A percentile compares a stretch with the other conserved stretches of the same genome.
Conservation (phyloP, 2,113 vertebrate species). For the Grantiella picta region DNA sequence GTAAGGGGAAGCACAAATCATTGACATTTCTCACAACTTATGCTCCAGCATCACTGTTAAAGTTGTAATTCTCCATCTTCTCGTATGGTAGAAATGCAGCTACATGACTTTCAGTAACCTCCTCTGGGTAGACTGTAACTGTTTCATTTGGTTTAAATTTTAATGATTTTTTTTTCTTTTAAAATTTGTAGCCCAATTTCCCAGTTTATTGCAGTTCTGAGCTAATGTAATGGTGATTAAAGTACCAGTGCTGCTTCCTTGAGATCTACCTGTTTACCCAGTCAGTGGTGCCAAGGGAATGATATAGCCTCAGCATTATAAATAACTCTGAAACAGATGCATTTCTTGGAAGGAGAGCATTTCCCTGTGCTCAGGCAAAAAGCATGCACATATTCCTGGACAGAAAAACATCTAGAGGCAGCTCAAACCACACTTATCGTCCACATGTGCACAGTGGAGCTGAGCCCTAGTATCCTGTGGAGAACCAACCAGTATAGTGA, state of each 20-base stretch:
- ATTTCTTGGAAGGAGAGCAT: constrained; percentile 17
- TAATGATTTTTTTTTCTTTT: background rate
- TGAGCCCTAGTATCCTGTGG: background rate
- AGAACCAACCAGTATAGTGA: background rate
- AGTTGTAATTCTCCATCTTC: background rate
- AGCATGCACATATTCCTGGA: background rate
- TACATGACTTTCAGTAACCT: background rate
- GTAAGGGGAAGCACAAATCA: background rate
- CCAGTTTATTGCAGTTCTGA: background rate
- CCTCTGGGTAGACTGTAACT: background rate
- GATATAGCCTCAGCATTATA: background rate
- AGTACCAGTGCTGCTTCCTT: background rate
- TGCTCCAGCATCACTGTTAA: background rate
- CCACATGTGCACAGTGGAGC: fast-evolving
- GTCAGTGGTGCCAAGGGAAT: background rate
- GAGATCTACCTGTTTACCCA: constrained; percentile 30
- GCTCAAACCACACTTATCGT: background rate
- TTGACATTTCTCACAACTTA: background rate
- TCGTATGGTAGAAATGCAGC: fast-evolving
- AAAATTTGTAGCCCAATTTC: background rate
- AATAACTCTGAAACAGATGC: background rate
- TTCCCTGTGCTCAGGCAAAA: background rate
- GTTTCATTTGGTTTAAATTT: constrained; percentile 20
- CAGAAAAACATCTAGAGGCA: background rate
- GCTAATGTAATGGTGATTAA: background rate